A percentile compares a stretch with the other conserved stretches of the same genome.
Evolutionary conservation across 2,888 invertebrate species (phyloP).

Genomic region (Pachycephus smyrnensis): DNA sequence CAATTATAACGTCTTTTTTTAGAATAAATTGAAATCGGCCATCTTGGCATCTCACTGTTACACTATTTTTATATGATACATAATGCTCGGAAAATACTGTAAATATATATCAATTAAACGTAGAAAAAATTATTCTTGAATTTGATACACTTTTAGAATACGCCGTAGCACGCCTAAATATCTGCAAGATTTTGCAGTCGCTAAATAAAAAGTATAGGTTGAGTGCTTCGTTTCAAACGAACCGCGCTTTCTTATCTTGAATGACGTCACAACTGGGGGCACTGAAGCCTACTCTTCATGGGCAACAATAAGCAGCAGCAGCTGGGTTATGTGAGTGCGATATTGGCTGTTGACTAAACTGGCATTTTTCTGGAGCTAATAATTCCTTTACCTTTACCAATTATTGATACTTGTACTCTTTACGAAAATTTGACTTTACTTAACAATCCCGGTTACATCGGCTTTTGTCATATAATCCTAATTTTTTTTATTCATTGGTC

Average conservation of each 20-base stretch:
- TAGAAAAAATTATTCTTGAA: slow-evolving; percentile 14
- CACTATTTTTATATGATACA: slow-evolving; percentile 42
- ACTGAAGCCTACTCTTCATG: neutral
- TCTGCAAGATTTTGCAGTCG: neutral
- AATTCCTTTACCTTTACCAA: too few species aligned
- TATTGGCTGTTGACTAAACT: too few species aligned
- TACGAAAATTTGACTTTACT: too few species aligned
- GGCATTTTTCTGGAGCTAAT: too few species aligned
- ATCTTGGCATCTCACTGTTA: slow-evolving; percentile 33
- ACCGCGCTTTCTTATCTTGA: neutral
- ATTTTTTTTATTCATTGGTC: neutral
- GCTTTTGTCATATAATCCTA: neutral
- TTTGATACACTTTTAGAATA: neutral
- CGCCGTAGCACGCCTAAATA: neutral
- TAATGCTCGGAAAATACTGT: slow-evolving; percentile 47
- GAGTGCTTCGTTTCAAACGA: neutral
- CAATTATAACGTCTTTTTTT: slow-evolving; percentile 16
- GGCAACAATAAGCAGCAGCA: too few species aligned
- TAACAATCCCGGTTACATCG: neutral
- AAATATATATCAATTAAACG: slow-evolving; percentile 52
- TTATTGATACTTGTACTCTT: too few species aligned
- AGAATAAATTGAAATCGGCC: slow-evolving; percentile 25
- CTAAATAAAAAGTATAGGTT: neutral
- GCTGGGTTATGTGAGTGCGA: too few species aligned
- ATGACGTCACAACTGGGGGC: neutral